phyloP scores from a whole-genome alignment of 2,113 vertebrate species.

The Tringa solitaria region DNA sequence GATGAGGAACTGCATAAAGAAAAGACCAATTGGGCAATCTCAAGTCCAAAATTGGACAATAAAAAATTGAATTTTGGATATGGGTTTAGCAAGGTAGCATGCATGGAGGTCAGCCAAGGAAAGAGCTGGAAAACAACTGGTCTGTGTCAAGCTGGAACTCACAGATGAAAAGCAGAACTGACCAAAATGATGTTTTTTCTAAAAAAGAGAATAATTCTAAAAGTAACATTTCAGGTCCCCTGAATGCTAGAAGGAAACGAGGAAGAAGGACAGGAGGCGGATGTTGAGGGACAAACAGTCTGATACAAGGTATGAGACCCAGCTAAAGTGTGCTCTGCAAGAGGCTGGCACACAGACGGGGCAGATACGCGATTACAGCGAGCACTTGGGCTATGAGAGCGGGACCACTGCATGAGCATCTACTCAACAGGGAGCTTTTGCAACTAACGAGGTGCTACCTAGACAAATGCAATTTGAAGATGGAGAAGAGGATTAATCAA shows the following conservation, averaged over 20 bases:
- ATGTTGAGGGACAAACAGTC: neutral
- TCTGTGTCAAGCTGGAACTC: neutral
- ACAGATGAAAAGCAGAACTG: neutral
- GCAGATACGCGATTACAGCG: rapidly evolving
- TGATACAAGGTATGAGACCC: neutral
- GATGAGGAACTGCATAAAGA: neutral
- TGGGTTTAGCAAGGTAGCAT: rapidly evolving
- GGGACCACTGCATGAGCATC: neutral
- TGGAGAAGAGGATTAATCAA: neutral
- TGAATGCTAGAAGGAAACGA: neutral
- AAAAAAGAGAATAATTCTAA: neutral
- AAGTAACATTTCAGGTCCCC: neutral
- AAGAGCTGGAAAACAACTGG: neutral
- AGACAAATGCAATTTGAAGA: neutral
- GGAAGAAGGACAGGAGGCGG: neutral
- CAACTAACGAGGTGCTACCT: neutral
- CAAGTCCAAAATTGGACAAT: neutral
- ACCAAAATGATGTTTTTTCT: neutral
- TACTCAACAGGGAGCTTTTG: rapidly evolving
- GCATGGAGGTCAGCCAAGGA: neutral
- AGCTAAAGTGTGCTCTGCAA: neutral
- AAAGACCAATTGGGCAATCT: neutral
- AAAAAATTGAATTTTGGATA: neutral
- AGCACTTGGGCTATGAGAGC: rapidly evolving
- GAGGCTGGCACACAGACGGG: neutral